These are phyloP conservation scores for Argyrosomus regius DNA, from an alignment of 2,797 vertebrate genomes.

Conservation along the genomic window DNA sequence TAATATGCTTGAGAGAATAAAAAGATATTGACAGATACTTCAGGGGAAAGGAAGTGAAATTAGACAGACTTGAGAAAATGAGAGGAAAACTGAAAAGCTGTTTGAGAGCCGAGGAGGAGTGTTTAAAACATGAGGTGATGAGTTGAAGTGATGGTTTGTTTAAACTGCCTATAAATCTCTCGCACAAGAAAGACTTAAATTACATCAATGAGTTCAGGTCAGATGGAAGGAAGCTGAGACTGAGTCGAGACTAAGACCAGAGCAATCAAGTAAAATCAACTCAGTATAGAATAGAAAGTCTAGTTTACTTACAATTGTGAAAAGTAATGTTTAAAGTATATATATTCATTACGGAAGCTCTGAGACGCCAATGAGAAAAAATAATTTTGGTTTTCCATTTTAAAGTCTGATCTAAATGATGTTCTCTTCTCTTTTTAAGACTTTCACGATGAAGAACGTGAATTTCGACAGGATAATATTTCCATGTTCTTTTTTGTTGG, in stretches of 20 bases:
- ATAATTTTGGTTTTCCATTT: no score
- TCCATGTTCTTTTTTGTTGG: no score
- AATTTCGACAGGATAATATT: no score
- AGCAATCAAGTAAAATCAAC: conserved; percentile 4
- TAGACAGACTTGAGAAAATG: conserved; percentile 17
- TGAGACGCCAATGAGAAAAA: no score
- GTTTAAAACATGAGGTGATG: conserved; percentile 33
- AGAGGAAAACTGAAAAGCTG: conserved; percentile 4
- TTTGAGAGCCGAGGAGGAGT: background rate
- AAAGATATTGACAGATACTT: conserved; percentile 35
- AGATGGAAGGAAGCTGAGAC: background rate
- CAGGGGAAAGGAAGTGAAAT: background rate
- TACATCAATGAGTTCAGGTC: conserved; percentile 9
- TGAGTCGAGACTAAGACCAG: conserved; percentile 4
- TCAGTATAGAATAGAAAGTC: background rate
- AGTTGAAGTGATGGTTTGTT: conserved; percentile 44
- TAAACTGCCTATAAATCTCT: conserved; percentile 44
- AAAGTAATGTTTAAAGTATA: background rate
- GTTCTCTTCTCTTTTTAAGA: no score
- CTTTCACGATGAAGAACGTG: no score
- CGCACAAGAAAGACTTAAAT: conserved; percentile 5
- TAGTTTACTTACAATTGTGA: background rate
- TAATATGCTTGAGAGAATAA: conserved; percentile 23
- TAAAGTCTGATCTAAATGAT: no score
- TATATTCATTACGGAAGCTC: no score